phyloP scores from a whole-genome alignment of 2,113 vertebrate genomes.

The Notarius lentiginosus region DNA sequence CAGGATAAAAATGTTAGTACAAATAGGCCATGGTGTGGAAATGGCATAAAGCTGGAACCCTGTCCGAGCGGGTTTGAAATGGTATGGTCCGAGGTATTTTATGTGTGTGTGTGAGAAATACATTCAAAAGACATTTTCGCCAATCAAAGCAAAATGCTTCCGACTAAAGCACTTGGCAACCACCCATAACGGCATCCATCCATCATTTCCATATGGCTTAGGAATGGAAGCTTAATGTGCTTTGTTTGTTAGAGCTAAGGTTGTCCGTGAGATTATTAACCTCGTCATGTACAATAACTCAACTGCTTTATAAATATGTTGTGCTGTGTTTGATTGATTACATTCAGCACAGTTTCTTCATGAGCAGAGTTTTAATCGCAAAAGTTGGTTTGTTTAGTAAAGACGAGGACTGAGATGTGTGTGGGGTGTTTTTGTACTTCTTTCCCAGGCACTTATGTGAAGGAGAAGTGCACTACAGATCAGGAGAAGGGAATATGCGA shows the following conservation, averaged over 20 bases:
- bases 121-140: neutral
- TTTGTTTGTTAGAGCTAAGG: neutral
- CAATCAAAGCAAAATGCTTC: neutral
- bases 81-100: neutral
- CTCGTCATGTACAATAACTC: neutral
- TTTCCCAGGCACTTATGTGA: slow-evolving; percentile 69
- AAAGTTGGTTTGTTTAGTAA: neutral
- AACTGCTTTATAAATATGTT: neutral
- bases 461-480: slow-evolving; percentile 62
- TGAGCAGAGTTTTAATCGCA: neutral
- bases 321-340: neutral
- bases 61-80: neutral
- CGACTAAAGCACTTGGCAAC: neutral
- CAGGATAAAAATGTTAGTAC: neutral
- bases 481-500: slow-evolving; percentile 62
- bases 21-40: neutral
- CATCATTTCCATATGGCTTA: neutral
- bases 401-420: neutral
- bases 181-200: neutral
- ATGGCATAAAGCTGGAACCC: neutral
- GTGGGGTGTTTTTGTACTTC: neutral
- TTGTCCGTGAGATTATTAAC: neutral
- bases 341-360: neutral
- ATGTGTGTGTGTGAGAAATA: neutral
- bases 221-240: neutral